Percentiles rank a stretch among this genome's conserved stretches.
Evolutionary conservation across 1,140 invertebrate species (phyloP).

Genomic region (Neodiprion pinetum): DNA sequence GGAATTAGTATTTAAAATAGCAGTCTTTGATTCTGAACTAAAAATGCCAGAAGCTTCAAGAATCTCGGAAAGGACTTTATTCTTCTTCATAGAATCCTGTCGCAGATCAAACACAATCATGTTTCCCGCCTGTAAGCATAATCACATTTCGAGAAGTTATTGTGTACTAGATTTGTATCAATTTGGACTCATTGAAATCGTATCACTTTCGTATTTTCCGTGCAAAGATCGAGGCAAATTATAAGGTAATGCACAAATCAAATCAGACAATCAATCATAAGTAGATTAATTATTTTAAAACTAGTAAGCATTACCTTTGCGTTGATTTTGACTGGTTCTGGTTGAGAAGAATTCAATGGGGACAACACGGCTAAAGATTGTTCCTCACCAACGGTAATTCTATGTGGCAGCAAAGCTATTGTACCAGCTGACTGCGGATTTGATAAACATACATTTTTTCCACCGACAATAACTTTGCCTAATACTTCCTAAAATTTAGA

Average conservation of each 20-base stretch:
- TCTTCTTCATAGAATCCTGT: constrained; percentile 42
- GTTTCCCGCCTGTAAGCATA: constrained; percentile 41
- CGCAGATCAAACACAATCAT: constrained; percentile 45
- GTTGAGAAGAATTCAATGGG: constrained; percentile 31
- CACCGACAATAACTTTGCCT: constrained; percentile 54
- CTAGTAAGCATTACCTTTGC: constrained; percentile 33
- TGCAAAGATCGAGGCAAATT: no score
- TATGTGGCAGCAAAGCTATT: constrained; percentile 43
- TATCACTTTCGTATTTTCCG: no score
- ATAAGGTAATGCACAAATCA: no score
- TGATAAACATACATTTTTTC: constrained; percentile 47
- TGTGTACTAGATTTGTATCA: neutral
- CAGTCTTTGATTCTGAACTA: constrained; percentile 43
- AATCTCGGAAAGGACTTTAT: constrained; percentile 39
- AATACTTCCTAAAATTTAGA: constrained; percentile 47
- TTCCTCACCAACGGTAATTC: constrained; percentile 48
- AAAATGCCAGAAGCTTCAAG: constrained; percentile 43
- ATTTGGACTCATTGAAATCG: no score
- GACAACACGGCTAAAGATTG: constrained; percentile 39
- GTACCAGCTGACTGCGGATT: constrained; percentile 45
- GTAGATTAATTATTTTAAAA: constrained; percentile 28
- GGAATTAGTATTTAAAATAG: constrained; percentile 35
- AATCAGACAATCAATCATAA: neutral
- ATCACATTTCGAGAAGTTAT: neutral
- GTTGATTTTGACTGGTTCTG: constrained; percentile 35